phyloP scores from a whole-genome alignment of 2,888 invertebrate genomes.

The Opisthograptis luteolata region DNA sequence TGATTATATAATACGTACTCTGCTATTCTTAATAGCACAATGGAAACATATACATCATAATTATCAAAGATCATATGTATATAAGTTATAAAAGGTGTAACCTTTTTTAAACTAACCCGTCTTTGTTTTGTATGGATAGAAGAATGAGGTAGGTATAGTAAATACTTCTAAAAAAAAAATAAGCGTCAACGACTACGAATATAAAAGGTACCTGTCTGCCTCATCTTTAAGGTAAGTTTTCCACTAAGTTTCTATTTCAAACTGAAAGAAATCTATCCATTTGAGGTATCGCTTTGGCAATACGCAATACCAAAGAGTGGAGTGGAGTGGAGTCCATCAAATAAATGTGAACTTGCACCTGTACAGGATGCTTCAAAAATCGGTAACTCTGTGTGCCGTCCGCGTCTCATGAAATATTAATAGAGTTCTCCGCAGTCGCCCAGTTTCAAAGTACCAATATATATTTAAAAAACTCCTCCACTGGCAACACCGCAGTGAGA shows the following conservation, averaged over 20 bases:
- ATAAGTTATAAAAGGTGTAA: too few species aligned
- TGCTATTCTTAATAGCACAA: too few species aligned
- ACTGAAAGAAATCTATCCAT: slow-evolving; percentile 8
- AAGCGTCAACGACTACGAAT: too few species aligned
- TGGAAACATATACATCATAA: too few species aligned
- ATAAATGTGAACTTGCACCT: slow-evolving; percentile 13
- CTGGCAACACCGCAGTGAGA: slow-evolving; percentile 21
- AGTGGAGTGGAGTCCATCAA: slow-evolving; percentile 20
- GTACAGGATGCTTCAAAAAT: slow-evolving; percentile 27
- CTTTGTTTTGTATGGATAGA: too few species aligned
- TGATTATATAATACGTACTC: too few species aligned
- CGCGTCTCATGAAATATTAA: slow-evolving; percentile 41
- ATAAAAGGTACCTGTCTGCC: too few species aligned
- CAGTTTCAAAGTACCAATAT: slow-evolving; percentile 39
- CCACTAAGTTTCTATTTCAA: neutral
- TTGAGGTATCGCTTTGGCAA: too few species aligned
- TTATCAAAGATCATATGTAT: too few species aligned
- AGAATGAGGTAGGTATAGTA: too few species aligned
- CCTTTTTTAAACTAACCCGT: too few species aligned
- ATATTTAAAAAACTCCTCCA: slow-evolving; percentile 36
- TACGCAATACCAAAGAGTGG: slow-evolving; percentile 19
- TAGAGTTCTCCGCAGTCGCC: slow-evolving; percentile 28
- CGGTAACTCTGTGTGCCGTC: slow-evolving; percentile 30
- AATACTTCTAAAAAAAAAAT: too few species aligned
- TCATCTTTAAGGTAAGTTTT: neutral